These are phyloP conservation scores for Podarcis muralis DNA, from an alignment of 2,113 vertebrate genomes.

Conservation along the genomic window DNA sequence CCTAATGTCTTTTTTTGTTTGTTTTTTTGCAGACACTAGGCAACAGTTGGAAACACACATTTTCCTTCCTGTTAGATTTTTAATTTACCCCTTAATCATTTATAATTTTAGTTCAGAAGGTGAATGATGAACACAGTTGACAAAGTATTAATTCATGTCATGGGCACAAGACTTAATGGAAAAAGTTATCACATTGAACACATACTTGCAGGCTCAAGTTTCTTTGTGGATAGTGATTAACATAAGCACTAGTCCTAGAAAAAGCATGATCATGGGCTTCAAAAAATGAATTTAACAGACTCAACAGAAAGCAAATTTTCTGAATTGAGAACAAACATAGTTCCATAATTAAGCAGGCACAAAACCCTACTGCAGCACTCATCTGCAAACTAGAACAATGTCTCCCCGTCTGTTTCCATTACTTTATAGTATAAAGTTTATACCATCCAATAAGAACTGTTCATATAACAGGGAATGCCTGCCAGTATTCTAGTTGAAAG, in stretches of 20 bases:
- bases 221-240: slow-evolving; percentile 60
- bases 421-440: background rate
- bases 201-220: slow-evolving; percentile 72
- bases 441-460: background rate
- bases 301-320: slow-evolving; percentile 24
- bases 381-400: slow-evolving; percentile 42
- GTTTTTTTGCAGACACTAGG: slow-evolving; percentile 52
- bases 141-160: slow-evolving; percentile 79
- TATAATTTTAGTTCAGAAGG: slow-evolving; percentile 66
- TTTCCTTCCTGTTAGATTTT: slow-evolving; percentile 51
- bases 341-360: slow-evolving; percentile 46
- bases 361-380: slow-evolving; percentile 33
- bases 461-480: slow-evolving; percentile 23
- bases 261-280: background rate
- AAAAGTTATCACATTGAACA: slow-evolving; percentile 71
- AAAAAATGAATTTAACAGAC: slow-evolving; percentile 43
- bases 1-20: slow-evolving; percentile 32
- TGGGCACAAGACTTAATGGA: slow-evolving; percentile 70
- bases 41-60: slow-evolving; percentile 45
- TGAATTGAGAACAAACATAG: slow-evolving; percentile 40
- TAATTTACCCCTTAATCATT: slow-evolving; percentile 57
- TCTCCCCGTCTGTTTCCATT: background rate
- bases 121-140: slow-evolving; percentile 77
- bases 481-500: slow-evolving; percentile 11
- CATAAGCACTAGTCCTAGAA: slow-evolving; percentile 51